Base-by-base conservation (phyloP, 2,888 invertebrate species). In the Alloplasta piceator region DNA sequence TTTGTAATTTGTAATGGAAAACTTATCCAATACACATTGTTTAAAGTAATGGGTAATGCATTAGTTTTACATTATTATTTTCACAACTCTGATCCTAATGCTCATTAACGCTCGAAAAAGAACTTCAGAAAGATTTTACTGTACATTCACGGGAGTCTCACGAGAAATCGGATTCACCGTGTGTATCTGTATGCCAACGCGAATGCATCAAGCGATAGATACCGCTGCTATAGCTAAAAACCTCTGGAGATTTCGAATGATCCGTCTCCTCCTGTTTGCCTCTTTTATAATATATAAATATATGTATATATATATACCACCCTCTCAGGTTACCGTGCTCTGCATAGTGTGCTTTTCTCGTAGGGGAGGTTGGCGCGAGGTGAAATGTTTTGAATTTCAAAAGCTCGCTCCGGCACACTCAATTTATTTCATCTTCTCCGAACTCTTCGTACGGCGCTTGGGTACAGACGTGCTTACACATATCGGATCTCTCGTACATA, bases 361-460 rank as follows among this genome's bases (percentile, higher is more conserved):
- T 12, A 71, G 55, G 41, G 58, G 66, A n/a, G 50, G 41, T n/a
- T 61, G 48, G n/a, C n/a, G n/a, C n/a, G n/a, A n/a, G 74, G 78
- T 78, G 74, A 71, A 75, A 82, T 82, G 78, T 78, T 82, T 78
- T 78, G 81, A 78, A 78, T 78, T 82, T 82, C 74, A 74, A 82
- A 82, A 78, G 81, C 75, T 74, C 78, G 67, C 74, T 61, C 60
- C 67, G 43, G 74, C 71, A 61, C 74, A 75, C 78, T 82, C 81
- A 75, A 82, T 82, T 78, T 78, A 82, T 78, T 82, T 78, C 81
- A 78, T 78, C 74, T 78, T 71, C 74, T 67, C n/a, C 75, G 61
- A 78, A 71, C 71, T 75, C 58, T 5, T 26, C 26, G 4, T 39
- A 7, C 38, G 50, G 12, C 38, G 12, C 39, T 41, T 56, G 6